Evolutionary conservation across 2,113 vertebrate species (phyloP).

Genomic region (Perccottus glenii): DNA sequence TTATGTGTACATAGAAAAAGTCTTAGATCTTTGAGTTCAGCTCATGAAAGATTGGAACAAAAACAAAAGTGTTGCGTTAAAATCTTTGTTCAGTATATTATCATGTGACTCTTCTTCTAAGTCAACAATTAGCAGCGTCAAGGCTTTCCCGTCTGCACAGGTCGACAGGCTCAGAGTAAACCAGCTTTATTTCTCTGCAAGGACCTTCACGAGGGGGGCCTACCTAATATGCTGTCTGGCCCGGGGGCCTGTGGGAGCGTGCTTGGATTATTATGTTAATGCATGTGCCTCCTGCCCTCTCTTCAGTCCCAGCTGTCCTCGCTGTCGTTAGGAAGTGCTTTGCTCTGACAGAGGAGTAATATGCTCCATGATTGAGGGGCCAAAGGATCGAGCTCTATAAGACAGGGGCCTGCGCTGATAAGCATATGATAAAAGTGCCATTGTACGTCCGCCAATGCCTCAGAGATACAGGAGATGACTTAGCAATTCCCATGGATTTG

Average conservation of each 20-base stretch:
- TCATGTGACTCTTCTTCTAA: constrained; percentile 56
- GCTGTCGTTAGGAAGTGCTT: constrained; percentile 97
- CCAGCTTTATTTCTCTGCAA: constrained; percentile 77
- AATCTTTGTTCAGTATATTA: too few relatives aligned
- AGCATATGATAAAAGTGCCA: constrained; percentile 87
- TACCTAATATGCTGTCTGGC: constrained; percentile 98
- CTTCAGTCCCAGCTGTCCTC: constrained; percentile 97
- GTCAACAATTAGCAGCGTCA: constrained; percentile 73
- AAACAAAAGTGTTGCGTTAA: too few relatives aligned
- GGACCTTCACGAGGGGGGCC: constrained; percentile 84
- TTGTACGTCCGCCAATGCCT: constrained; percentile 77
- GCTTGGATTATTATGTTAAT: constrained; percentile 99
- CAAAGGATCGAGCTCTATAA: constrained; percentile 89
- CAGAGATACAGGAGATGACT: constrained; percentile 70
- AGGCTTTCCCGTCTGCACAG: constrained; percentile 80
- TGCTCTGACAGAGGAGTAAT: constrained; percentile 99
- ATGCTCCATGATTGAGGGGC: constrained; percentile 99
- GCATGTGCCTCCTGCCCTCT: constrained; percentile 96
- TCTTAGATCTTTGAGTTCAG: too few relatives aligned
- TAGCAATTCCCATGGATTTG: constrained; percentile 76
- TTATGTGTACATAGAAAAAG: too few relatives aligned
- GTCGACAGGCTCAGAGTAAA: constrained; percentile 89
- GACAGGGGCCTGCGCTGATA: constrained; percentile 85
- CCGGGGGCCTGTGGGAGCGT: constrained; percentile 92
- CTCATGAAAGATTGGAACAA: too few relatives aligned